Conservation (phyloP, 2,797 vertebrate genomes). For the Anguilla pacifica region DNA sequence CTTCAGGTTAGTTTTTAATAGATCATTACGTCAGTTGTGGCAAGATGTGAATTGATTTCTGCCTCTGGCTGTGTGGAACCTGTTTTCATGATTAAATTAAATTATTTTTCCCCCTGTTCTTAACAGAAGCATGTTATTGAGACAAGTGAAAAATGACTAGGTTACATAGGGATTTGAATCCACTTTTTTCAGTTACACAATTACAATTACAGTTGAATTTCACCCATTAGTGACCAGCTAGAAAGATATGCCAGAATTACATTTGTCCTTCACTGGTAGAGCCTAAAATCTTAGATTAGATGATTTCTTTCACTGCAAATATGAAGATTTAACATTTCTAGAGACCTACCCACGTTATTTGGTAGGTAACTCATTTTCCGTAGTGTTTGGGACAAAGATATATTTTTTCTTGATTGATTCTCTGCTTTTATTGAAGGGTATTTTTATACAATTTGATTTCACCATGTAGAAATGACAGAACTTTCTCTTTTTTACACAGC, state of each 20-base stretch:
- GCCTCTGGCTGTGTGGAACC: background rate
- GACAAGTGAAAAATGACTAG: background rate
- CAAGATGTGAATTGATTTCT: background rate
- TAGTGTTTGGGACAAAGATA: too few species aligned
- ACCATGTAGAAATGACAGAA: too few species aligned
- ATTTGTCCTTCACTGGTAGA: background rate
- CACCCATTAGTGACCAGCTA: background rate
- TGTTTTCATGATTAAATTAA: background rate
- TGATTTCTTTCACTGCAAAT: background rate
- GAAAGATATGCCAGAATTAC: background rate
- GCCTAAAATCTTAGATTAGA: background rate
- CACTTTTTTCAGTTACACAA: too few species aligned
- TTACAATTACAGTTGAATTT: background rate
- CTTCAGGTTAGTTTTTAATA: background rate
- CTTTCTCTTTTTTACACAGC: too few species aligned
- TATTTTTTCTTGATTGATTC: too few species aligned
- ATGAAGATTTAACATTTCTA: background rate
- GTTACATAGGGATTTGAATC: too few species aligned
- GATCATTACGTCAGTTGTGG: background rate
- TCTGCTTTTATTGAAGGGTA: too few species aligned
- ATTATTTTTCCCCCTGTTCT: background rate
- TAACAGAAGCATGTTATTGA: background rate
- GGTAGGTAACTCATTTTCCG: background rate
- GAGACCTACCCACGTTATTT: background rate
- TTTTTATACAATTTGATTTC: too few species aligned